phyloP scores from a whole-genome alignment of 2,797 vertebrate genomes.

The Crax fasciolata region DNA sequence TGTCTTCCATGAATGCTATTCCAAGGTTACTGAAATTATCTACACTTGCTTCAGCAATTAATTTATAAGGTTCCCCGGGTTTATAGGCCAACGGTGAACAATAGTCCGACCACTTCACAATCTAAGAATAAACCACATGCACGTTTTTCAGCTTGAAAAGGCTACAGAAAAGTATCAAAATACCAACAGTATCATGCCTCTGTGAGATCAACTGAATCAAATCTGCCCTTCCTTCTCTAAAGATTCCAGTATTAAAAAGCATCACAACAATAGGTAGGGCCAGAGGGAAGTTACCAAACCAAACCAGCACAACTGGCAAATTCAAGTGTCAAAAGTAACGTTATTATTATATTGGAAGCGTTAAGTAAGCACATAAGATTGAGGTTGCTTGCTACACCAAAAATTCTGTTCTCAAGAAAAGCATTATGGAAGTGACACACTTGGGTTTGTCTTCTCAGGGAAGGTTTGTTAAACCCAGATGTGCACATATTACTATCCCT shows the following conservation, averaged over 20 bases:
- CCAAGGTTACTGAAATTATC: slow-evolving; percentile 93
- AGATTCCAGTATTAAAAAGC: not conserved
- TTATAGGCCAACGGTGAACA: slow-evolving; percentile 90
- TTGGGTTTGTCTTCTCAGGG: not conserved
- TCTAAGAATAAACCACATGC: slow-evolving; percentile 77
- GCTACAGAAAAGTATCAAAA: not conserved
- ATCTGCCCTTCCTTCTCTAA: not conserved
- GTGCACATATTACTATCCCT: not conserved
- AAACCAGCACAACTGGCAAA: not conserved
- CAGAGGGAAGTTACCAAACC: not conserved
- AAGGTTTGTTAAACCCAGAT: not conserved
- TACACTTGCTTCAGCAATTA: slow-evolving; percentile 90
- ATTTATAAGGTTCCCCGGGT: slow-evolving; percentile 87
- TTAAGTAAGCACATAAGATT: not conserved
- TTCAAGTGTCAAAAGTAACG: not conserved
- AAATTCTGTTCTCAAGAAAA: not conserved
- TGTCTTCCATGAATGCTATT: slow-evolving; percentile 94
- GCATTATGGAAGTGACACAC: not conserved
- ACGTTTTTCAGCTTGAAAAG: not conserved
- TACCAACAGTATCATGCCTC: not conserved
- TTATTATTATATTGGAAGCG: not conserved
- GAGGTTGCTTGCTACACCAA: not conserved
- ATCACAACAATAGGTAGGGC: not conserved
- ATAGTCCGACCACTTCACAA: slow-evolving; percentile 92
- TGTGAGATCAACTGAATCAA: not conserved